Evolutionary conservation across 2,797 vertebrate genomes (phyloP).

Genomic region (Eulemur coronatus): DNA sequence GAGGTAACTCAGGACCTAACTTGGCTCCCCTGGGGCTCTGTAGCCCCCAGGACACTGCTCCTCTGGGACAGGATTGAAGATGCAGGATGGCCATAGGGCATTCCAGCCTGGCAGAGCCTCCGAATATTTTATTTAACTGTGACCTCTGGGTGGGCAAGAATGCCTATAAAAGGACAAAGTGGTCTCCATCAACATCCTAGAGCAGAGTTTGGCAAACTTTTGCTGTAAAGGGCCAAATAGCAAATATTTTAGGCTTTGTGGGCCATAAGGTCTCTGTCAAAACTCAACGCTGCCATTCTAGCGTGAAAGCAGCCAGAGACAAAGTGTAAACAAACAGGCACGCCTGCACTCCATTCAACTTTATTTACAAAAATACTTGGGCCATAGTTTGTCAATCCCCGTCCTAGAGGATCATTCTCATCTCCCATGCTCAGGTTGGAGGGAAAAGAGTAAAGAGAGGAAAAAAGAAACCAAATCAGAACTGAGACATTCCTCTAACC

Average conservation of each 20-base stretch:
- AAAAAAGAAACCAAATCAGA: not conserved
- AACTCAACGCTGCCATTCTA: not conserved
- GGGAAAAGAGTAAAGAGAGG: not conserved
- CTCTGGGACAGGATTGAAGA: not conserved
- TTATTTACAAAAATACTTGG: not conserved
- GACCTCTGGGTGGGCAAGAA: slow-evolving; percentile 19
- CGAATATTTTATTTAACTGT: not conserved
- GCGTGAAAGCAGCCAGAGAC: not conserved
- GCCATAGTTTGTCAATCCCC: not conserved
- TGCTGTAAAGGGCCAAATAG: not conserved
- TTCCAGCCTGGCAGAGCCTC: not conserved
- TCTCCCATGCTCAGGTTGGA: not conserved
- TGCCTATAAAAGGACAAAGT: slow-evolving; percentile 24
- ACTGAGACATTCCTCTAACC: not conserved
- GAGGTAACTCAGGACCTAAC: not conserved
- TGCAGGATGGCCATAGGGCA: not conserved
- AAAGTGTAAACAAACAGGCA: not conserved
- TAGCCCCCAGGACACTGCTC: not conserved
- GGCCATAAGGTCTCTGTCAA: not conserved
- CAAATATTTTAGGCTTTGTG: not conserved
- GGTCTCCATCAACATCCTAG: not conserved
- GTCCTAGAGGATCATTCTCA: not conserved
- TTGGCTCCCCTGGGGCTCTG: not conserved
- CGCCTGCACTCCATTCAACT: not conserved
- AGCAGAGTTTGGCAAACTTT: not conserved